A percentile compares a stretch with the other conserved stretches of the same genome.
These are phyloP conservation scores for Gasteruption jaculator DNA, from an alignment of 2,888 invertebrate species.

Conservation along the genomic window DNA sequence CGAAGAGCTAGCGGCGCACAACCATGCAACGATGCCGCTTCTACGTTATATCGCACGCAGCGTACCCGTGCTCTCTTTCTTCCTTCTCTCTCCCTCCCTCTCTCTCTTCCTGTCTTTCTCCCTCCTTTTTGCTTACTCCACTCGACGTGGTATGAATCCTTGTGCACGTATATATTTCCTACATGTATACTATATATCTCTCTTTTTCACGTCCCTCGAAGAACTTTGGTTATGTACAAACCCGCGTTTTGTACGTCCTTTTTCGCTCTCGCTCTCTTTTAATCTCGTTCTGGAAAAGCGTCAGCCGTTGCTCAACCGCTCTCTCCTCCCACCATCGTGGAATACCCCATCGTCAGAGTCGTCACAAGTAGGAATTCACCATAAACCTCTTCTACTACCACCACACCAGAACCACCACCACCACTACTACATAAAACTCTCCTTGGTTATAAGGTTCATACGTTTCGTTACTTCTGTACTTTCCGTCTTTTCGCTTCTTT, in stretches of 20 bases:
- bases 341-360: too few species aligned
- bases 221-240: conserved; percentile 5
- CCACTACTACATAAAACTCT: too few species aligned
- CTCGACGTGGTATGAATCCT: too few species aligned
- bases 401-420: conserved; percentile 16
- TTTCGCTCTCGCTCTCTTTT: conserved; percentile 10
- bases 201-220: conserved; percentile 8
- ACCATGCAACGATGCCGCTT: conserved; percentile 42
- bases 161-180: too few species aligned
- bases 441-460: too few species aligned
- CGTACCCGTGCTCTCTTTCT: conserved; percentile 12
- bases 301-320: too few species aligned
- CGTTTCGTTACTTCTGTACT: conserved; percentile 1
- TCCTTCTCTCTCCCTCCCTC: conserved; percentile 12
- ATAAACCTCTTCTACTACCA: too few species aligned
- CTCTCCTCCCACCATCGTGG: too few species aligned
- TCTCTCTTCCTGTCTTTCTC: conserved; percentile 16
- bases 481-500: conserved; percentile 3
- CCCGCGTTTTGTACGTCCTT: neutral
- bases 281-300: too few species aligned
- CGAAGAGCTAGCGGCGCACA: conserved; percentile 31
- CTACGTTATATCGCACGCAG: conserved; percentile 27
- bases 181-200: too few species aligned
- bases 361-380: too few species aligned
- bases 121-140: conserved; percentile 11